Percentiles rank a stretch among this genome's conserved stretches.
These are phyloP conservation scores for Autographa pulchrina DNA, from an alignment of 2,888 invertebrate species.

Conservation along the genomic window DNA sequence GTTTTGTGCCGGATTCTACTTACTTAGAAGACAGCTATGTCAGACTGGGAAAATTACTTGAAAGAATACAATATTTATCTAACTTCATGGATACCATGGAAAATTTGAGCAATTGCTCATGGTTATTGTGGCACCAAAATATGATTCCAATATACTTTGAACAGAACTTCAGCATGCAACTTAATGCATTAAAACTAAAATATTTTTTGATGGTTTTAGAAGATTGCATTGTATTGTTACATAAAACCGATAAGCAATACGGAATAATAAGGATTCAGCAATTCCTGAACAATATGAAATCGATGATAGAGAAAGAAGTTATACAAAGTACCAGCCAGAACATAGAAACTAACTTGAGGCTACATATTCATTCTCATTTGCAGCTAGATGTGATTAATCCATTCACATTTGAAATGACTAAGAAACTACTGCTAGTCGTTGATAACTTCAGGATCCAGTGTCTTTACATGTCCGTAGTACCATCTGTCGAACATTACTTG, in stretches of 20 bases:
- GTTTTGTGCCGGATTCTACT: conserved; percentile 90
- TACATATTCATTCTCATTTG: conserved; percentile 97
- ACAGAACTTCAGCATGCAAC: conserved; percentile 91
- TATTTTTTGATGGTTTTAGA: conserved; percentile 84
- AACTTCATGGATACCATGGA: conserved; percentile 90
- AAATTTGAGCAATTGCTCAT: conserved; percentile 92
- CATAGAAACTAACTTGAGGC: conserved; percentile 97
- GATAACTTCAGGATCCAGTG: conserved; percentile 89
- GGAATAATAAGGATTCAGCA: conserved; percentile 71
- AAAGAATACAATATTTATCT: conserved; percentile 91
- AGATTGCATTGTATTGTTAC: conserved; percentile 79
- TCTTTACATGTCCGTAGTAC: conserved; percentile 90
- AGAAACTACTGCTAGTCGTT: conserved; percentile 90
- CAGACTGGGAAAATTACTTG: conserved; percentile 90
- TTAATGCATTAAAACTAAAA: conserved; percentile 91
- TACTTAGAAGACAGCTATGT: conserved; percentile 91
- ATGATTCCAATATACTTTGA: conserved; percentile 94
- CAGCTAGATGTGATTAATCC: conserved; percentile 93
- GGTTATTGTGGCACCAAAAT: conserved; percentile 95
- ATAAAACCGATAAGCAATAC: conserved; percentile 76
- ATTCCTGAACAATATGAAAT: conserved; percentile 76
- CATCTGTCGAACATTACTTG: conserved; percentile 96
- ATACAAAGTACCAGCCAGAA: conserved; percentile 94
- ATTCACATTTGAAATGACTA: conserved; percentile 91
- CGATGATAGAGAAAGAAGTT: conserved; percentile 88